Conservation (phyloP, 2,797 vertebrate genomes). For the Rhinoraja longicauda region DNA sequence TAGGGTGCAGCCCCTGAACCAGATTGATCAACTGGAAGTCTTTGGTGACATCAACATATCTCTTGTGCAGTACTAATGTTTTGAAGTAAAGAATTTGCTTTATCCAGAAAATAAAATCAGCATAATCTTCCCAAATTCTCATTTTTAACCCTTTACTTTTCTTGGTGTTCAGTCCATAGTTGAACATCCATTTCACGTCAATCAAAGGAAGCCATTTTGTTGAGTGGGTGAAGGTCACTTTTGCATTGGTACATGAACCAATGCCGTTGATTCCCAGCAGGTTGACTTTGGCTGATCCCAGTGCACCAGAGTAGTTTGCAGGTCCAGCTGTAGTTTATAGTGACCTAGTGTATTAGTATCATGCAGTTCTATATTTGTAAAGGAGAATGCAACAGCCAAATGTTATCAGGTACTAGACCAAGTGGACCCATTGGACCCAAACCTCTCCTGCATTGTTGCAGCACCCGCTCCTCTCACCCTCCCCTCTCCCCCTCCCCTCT, state of each 20-base stretch:
- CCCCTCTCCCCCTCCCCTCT: no score
- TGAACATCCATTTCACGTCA: no score
- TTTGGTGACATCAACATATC: slow-evolving; percentile 60
- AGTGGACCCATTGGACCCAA: no score
- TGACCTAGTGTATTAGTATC: no score
- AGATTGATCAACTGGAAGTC: slow-evolving; percentile 57
- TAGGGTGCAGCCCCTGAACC: slow-evolving; percentile 47
- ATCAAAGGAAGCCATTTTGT: background rate
- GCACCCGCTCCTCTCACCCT: no score
- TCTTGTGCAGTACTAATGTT: slow-evolving; percentile 47
- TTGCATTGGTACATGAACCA: background rate
- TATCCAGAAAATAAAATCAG: background rate
- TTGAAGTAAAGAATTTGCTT: background rate
- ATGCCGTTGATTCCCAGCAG: background rate
- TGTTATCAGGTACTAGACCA: no score
- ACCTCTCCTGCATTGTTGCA: no score
- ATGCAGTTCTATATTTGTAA: background rate
- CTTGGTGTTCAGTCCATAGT: background rate
- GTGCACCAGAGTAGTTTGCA: no score
- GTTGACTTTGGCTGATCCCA: background rate
- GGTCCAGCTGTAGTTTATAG: no score
- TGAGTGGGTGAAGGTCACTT: background rate
- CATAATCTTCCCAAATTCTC: background rate
- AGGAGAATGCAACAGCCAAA: background rate
- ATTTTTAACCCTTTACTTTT: background rate